A percentile compares a stretch with the other conserved stretches of the same genome.
These are phyloP conservation scores for Chloebia gouldiae DNA, from an alignment of 2,113 vertebrate genomes.

Conservation along the genomic window DNA sequence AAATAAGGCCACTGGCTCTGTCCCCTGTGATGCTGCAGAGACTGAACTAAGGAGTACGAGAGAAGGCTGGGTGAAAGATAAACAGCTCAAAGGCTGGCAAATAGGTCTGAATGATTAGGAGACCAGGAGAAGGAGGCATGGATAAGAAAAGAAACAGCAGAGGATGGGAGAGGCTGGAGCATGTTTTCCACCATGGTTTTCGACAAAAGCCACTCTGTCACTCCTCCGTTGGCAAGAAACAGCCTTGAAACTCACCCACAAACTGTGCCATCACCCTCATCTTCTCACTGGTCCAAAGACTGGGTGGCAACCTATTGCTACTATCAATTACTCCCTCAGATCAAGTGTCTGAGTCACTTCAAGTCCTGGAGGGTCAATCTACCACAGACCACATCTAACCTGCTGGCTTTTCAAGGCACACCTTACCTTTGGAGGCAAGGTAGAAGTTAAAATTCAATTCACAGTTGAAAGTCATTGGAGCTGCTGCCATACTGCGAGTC, in stretches of 20 bases:
- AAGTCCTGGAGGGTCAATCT: background rate
- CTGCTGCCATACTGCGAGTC: background rate
- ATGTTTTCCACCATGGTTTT: background rate
- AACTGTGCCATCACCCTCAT: background rate
- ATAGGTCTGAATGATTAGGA: background rate
- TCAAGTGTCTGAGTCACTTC: background rate
- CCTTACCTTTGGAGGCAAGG: background rate
- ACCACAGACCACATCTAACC: background rate
- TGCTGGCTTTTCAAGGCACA: background rate
- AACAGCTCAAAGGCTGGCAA: background rate
- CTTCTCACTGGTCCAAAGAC: background rate
- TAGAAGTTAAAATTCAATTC: background rate
- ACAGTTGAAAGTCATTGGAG: background rate
- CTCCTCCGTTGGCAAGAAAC: background rate
- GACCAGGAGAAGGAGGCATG: background rate
- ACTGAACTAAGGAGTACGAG: background rate
- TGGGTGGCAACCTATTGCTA: background rate
- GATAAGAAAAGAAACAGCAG: background rate
- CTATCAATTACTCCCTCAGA: constrained; percentile 16
- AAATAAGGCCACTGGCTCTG: background rate
- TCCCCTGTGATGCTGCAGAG: background rate
- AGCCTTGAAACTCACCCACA: background rate
- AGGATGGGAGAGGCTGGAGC: background rate
- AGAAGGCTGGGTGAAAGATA: background rate
- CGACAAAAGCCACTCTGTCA: background rate